These are phyloP conservation scores for Rhabdomys dilectus DNA, from an alignment of 2,113 vertebrate species.

Conservation along the genomic window DNA sequence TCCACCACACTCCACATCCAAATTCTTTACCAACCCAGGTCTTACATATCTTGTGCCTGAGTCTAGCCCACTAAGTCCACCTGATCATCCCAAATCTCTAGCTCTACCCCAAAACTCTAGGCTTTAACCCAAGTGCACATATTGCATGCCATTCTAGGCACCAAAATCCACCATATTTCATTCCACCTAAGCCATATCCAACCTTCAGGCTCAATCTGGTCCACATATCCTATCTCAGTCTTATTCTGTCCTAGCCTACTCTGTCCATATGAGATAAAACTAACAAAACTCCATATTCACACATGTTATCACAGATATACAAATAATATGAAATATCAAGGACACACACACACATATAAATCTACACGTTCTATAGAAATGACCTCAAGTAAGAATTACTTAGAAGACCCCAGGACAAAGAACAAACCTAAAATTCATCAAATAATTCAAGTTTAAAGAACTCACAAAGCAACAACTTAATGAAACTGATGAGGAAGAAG, in stretches of 20 bases:
- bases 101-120: not conserved
- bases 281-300: not conserved
- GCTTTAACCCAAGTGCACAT: not conserved
- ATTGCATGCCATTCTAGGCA: too few relatives aligned
- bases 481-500: not conserved
- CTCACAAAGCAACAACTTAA: not conserved
- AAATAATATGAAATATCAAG: not conserved
- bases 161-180: not conserved
- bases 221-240: not conserved
- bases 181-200: not conserved
- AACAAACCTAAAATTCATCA: not conserved
- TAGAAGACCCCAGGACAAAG: not conserved
- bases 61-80: not conserved
- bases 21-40: not conserved
- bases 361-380: not conserved
- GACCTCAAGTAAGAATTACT: not conserved
- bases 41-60: not conserved
- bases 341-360: not conserved
- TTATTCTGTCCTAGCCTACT: not conserved
- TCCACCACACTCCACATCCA: not conserved
- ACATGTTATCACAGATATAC: not conserved
- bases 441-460: not conserved
- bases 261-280: not conserved
- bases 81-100: not conserved
- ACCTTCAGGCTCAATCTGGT: not conserved